Evolutionary conservation across 2,113 vertebrate genomes (phyloP).

Genomic region (Eonycteris spelaea): DNA sequence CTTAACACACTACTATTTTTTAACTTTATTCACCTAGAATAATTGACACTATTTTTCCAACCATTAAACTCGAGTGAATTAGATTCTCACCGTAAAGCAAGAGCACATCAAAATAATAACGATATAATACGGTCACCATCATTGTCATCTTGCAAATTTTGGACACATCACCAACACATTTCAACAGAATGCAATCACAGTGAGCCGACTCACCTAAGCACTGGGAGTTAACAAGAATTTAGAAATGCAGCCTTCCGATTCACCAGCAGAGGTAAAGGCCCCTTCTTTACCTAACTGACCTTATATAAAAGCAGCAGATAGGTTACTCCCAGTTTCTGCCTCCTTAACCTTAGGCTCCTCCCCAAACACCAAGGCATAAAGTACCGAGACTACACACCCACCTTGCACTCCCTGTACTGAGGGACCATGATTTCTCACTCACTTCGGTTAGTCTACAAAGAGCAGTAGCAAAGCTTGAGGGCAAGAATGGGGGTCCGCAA

Average conservation of each 20-base stretch:
- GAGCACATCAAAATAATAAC: slow-evolving; percentile 21
- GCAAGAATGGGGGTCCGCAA: background rate
- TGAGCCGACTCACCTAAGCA: slow-evolving; percentile 66
- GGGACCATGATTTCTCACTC: background rate
- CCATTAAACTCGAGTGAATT: slow-evolving; percentile 66
- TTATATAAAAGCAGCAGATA: slow-evolving; percentile 63
- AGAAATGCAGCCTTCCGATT: slow-evolving; percentile 37
- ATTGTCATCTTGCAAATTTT: slow-evolving; percentile 47
- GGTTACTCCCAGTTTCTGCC: slow-evolving; percentile 69
- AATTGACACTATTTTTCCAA: background rate
- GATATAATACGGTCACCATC: slow-evolving; percentile 46
- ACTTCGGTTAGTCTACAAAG: background rate
- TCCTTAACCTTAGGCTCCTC: slow-evolving; percentile 70
- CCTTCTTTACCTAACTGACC: slow-evolving; percentile 61
- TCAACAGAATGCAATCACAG: slow-evolving; percentile 49
- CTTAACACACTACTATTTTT: background rate
- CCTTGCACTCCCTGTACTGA: background rate
- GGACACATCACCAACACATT: slow-evolving; percentile 68
- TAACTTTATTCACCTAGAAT: background rate
- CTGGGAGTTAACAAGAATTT: background rate
- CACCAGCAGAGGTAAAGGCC: slow-evolving; percentile 57
- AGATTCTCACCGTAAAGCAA: slow-evolving; percentile 68
- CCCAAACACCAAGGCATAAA: slow-evolving; percentile 16
- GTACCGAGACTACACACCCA: slow-evolving; percentile 29
- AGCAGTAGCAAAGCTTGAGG: background rate